Base-by-base conservation (phyloP, 1,140 invertebrate species). In the Drosophila biarmipes region DNA sequence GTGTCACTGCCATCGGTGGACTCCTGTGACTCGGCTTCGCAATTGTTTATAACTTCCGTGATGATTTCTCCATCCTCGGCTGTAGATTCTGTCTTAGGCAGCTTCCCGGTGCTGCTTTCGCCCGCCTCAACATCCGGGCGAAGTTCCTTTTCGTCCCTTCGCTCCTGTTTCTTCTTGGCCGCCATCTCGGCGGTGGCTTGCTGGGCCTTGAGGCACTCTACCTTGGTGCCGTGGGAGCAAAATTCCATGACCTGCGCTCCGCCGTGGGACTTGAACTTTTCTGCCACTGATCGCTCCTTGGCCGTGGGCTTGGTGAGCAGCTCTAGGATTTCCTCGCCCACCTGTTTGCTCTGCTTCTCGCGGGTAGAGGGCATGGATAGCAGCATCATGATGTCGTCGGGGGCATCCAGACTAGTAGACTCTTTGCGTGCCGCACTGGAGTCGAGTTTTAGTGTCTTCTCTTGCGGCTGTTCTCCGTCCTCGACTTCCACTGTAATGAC, bases 201-300 rank as follows among this genome's bases (percentile, higher is more conserved):
- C 45, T 94, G 53, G 92, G 93, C 93, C 93, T 96, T 92, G 0
- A 95, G 93, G 91, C 98, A 99, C 90, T 99, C 98, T 12, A 96
- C 95, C 80, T 96, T 95, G 0, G 98, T 99, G 21, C 98, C 98
- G 92, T 98, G 97, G 7, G 97, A 96, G 93, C 98, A 99, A 93
- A 99, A 99, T 92, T 99, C 98, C 95, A 96, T 97, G 6, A 99
- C 96, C 93, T 98, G 97, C 0, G 96, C 96, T 1, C 97, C 98
- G 87, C 98, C 98, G 94, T 98, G 97, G 14, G 98, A 99, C 85
- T 97, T 95, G 92, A 99, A 99, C 78, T 97, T 95, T 93, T 99
- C 98, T 14, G 98, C 97, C 17, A 99, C 92, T 0, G 96, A 98
- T 86, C 96, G 95, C 92, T 99, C 98, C 93, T 99, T 99, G 2